Conservation (phyloP, 2,113 vertebrate species). For the human (Homo sapiens) region DNA sequence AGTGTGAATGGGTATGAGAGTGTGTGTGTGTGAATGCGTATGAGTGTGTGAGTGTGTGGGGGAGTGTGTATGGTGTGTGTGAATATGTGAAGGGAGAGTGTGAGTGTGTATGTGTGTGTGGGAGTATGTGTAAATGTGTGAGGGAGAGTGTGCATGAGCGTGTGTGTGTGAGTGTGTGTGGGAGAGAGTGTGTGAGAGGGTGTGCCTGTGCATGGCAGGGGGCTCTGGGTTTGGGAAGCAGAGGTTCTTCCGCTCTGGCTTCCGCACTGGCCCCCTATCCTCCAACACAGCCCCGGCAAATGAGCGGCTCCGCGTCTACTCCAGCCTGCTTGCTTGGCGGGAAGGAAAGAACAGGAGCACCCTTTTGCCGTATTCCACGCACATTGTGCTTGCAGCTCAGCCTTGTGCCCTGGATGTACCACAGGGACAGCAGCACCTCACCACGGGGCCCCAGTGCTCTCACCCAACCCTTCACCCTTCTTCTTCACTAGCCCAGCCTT, state of each 20-base stretch:
- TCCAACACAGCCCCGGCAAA: too few relatives aligned
- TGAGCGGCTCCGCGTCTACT: neutral
- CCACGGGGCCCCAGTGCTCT: rapidly evolving
- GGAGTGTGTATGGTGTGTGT: too few relatives aligned
- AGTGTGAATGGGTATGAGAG: neutral
- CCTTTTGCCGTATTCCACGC: neutral
- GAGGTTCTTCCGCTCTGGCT: rapidly evolving
- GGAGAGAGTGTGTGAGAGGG: neutral
- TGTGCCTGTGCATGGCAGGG: neutral
- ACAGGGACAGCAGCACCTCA: too few relatives aligned
- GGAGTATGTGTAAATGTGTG: too few relatives aligned
- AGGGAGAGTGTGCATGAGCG: too few relatives aligned
- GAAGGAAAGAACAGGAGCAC: neutral
- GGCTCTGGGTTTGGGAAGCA: neutral
- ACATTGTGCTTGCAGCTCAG: neutral
- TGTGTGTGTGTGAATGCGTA: too few relatives aligned
- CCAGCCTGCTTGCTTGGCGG: rapidly evolving
- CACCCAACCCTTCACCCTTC: rapidly evolving
- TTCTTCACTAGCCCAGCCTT: neutral
- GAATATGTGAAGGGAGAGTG: too few relatives aligned
- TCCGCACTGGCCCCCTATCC: neutral
- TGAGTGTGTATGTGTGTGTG: too few relatives aligned
- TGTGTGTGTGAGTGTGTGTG: too few relatives aligned
- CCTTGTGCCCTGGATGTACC: neutral
- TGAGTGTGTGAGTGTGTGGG: too few relatives aligned